Evolutionary conservation across 1,140 invertebrate species (phyloP).

Genomic region (Drosophila ercepeae): DNA sequence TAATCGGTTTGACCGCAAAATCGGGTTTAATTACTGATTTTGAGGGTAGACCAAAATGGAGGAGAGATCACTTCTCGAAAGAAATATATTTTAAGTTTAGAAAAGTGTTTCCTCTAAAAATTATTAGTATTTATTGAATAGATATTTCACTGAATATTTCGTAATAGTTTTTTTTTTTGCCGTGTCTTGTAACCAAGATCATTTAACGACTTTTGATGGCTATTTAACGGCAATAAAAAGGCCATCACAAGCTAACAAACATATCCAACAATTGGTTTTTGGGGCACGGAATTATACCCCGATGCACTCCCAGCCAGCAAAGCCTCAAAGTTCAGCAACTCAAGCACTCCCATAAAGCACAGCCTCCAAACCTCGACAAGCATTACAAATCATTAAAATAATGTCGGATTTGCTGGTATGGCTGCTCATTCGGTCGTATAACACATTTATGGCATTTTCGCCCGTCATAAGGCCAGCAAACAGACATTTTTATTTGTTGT

Average conservation of each 20-base stretch:
- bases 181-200: no score
- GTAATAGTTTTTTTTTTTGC: no score
- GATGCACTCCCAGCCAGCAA: not conserved
- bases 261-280: constrained; percentile 15
- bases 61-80: no score
- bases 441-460: constrained; percentile 61
- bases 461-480: constrained; percentile 67
- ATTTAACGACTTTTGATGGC: not conserved
- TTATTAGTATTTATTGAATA: no score
- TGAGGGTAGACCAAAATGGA: not conserved
- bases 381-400: constrained; percentile 71
- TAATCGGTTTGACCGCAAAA: constrained; percentile 32
- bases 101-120: no score
- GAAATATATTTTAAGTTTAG: no score
- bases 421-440: constrained; percentile 44
- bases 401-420: constrained; percentile 26
- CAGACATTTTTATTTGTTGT: constrained; percentile 77
- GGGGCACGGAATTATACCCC: not conserved
- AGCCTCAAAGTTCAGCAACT: constrained; percentile 11
- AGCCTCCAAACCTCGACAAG: constrained; percentile 62
- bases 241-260: not conserved
- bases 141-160: no score
- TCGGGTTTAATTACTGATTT: not conserved
- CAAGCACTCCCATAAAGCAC: constrained; percentile 33
- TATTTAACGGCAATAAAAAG: constrained; percentile 1